These are phyloP conservation scores for Apeltes quadracus DNA, from an alignment of 2,113 vertebrate species.

Conservation along the genomic window DNA sequence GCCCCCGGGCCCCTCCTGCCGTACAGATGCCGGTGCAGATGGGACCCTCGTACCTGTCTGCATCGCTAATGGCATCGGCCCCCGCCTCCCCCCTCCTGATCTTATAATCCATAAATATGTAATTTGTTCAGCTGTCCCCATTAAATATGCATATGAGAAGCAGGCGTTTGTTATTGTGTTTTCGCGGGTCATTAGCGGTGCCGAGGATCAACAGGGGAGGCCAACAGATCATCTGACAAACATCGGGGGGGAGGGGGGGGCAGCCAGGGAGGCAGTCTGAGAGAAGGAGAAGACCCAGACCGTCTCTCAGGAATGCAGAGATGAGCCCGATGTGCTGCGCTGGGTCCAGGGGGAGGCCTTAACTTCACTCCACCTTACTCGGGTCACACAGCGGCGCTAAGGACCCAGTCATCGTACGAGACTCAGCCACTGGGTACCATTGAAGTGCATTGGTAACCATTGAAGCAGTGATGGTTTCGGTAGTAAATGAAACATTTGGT, in stretches of 20 bases:
- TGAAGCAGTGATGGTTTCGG: neutral
- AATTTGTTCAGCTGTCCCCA: conserved; percentile 99
- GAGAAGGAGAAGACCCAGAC: neutral
- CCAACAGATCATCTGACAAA: conserved; percentile 31
- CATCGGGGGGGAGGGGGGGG: neutral
- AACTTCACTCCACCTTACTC: neutral
- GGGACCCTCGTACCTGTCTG: conserved; percentile 95
- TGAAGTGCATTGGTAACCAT: neutral
- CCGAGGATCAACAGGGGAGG: conserved; percentile 15
- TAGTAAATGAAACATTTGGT: neutral
- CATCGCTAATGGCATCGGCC: conserved; percentile 89
- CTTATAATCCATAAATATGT: conserved; percentile 99
- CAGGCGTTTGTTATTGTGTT: conserved; percentile 82
- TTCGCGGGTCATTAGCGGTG: conserved; percentile 92
- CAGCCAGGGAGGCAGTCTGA: neutral
- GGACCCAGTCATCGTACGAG: neutral
- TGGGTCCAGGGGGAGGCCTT: conserved; percentile 2
- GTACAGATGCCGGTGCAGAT: conserved; percentile 97
- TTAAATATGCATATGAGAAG: conserved; percentile 99
- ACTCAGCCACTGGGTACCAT: neutral
- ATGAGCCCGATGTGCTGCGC: conserved; percentile 19
- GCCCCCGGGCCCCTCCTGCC: conserved; percentile 78
- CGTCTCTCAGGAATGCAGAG: conserved; percentile 5
- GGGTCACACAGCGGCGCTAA: neutral
- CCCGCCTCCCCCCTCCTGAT: conserved; percentile 20